Percentiles rank a stretch among this genome's conserved stretches.
Conservation (phyloP, 2,888 invertebrate species). For the Hypselothyrea guttata region DNA sequence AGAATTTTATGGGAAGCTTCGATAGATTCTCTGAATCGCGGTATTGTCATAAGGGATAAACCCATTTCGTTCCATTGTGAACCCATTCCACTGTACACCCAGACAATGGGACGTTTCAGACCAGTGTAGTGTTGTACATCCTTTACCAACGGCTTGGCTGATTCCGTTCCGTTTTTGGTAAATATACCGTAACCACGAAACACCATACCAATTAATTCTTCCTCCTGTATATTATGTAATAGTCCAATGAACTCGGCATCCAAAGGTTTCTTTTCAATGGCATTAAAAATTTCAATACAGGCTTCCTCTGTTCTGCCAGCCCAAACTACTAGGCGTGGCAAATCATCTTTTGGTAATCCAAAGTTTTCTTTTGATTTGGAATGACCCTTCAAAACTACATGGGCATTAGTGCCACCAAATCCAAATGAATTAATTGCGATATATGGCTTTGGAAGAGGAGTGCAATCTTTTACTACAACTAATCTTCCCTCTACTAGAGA, state of each 20-base stretch:
- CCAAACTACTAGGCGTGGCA: conserved; percentile 88
- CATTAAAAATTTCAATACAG: conserved; percentile 86
- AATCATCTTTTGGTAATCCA: conserved; percentile 85
- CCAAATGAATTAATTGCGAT: conserved; percentile 96
- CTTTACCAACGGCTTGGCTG: conserved; percentile 80
- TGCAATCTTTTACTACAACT: conserved; percentile 88
- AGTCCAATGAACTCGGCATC: conserved; percentile 86
- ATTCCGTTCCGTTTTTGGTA: conserved; percentile 61
- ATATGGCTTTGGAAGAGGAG: conserved; percentile 88
- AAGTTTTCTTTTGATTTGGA: conserved; percentile 83
- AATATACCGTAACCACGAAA: conserved; percentile 89
- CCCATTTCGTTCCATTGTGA: conserved; percentile 95
- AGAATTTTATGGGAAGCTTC: conserved; percentile 84
- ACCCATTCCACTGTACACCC: conserved; percentile 96
- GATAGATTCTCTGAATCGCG: conserved; percentile 88
- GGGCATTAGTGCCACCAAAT: conserved; percentile 94
- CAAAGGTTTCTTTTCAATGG: conserved; percentile 85
- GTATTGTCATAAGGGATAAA: conserved; percentile 87
- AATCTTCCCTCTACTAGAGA: conserved; percentile 86
- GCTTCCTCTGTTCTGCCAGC: conserved; percentile 92
- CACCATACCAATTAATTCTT: conserved; percentile 86
- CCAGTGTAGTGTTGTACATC: conserved; percentile 86
- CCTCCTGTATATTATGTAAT: conserved; percentile 85
- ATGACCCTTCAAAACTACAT: conserved; percentile 72
- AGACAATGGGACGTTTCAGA: conserved; percentile 89